phyloP scores from a whole-genome alignment of 2,797 vertebrate genomes.

The Buceros bicornis region DNA sequence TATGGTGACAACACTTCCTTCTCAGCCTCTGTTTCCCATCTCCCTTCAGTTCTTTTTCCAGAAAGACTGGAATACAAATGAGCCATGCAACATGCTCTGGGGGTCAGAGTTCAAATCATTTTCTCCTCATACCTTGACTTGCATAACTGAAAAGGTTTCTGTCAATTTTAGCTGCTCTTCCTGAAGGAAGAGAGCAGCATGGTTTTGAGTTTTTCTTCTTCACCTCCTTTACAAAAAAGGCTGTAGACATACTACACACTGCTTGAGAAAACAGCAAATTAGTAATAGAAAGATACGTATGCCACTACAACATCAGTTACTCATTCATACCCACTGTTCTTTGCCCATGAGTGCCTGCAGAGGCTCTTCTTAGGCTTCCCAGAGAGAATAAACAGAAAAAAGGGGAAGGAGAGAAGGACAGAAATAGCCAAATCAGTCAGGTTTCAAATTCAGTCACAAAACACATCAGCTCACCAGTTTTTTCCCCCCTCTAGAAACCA shows the following conservation, averaged over 20 bases:
- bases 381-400: neutral
- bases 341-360: neutral
- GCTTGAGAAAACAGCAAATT: neutral
- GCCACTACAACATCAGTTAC: neutral
- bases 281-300: neutral
- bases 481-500: neutral
- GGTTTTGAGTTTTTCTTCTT: neutral
- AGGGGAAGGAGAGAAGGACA: neutral
- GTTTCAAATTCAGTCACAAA: neutral
- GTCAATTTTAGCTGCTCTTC: neutral
- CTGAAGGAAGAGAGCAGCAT: neutral
- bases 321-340: neutral
- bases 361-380: neutral
- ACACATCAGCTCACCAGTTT: neutral
- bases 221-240: neutral
- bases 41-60: neutral
- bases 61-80: constrained; percentile 1
- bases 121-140: neutral
- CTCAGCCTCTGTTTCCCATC: neutral
- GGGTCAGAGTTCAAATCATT: neutral
- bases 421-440: neutral
- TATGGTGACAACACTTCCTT: neutral
- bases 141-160: neutral
- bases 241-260: neutral
- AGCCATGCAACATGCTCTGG: neutral